Conservation (phyloP, 53 echinoderm and acorn worm genomes). For the Crossaster papposus region DNA sequence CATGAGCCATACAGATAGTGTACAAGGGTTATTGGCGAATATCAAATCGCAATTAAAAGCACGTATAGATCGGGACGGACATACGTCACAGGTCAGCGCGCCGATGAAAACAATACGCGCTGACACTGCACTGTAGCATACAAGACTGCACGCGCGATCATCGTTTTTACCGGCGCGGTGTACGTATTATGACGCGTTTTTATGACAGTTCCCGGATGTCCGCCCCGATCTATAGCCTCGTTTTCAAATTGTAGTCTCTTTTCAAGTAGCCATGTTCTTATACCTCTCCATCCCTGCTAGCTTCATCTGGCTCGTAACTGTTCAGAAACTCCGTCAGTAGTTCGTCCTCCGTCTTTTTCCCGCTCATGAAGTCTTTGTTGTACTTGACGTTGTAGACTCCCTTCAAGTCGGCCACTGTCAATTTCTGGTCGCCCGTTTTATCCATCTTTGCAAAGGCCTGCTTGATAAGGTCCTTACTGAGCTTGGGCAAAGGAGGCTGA, state of each 20-base stretch:
- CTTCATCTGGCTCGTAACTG: slow-evolving; percentile 66
- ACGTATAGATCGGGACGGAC: too few species aligned
- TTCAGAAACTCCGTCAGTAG: slow-evolving; percentile 70
- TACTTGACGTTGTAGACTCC: slow-evolving; percentile 63
- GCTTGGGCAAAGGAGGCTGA: slow-evolving; percentile 90
- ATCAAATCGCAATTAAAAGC: background rate
- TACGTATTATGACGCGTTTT: too few species aligned
- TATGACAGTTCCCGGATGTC: too few species aligned
- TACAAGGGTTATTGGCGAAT: too few species aligned
- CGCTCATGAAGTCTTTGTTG: slow-evolving; percentile 71
- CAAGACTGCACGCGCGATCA: too few species aligned
- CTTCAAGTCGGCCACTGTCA: slow-evolving; percentile 69
- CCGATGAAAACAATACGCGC: too few species aligned
- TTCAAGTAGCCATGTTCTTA: background rate
- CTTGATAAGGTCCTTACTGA: slow-evolving; percentile 71
- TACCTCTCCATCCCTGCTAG: slow-evolving; percentile 71
- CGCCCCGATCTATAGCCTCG: too few species aligned
- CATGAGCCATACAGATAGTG: too few species aligned
- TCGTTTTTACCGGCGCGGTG: too few species aligned
- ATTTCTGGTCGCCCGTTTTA: slow-evolving; percentile 70
- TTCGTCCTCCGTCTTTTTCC: slow-evolving; percentile 69
- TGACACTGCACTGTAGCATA: too few species aligned
- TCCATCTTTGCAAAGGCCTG: slow-evolving; percentile 71
- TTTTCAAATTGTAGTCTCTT: background rate
- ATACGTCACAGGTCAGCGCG: too few species aligned